phyloP scores from a whole-genome alignment of 2,888 invertebrate genomes.

The Clepsis dumicolana region DNA sequence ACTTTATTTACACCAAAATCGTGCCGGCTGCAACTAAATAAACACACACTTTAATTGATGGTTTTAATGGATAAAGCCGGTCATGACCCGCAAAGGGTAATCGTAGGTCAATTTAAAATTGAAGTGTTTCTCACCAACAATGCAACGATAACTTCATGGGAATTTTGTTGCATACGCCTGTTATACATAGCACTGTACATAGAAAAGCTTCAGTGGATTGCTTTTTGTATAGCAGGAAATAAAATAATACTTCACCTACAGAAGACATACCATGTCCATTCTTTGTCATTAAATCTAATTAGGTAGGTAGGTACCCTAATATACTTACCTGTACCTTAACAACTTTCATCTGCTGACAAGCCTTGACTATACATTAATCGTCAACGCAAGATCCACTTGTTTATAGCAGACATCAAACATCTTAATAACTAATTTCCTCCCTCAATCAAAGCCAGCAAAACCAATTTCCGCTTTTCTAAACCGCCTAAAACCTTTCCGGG shows the following conservation, averaged over 20 bases:
- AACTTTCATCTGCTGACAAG: not conserved
- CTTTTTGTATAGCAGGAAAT: not conserved
- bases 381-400: not conserved
- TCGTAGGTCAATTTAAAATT: not conserved
- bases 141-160: not conserved
- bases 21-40: not conserved
- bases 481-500: conserved; percentile 31
- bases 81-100: not conserved
- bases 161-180: not conserved
- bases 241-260: not conserved
- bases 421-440: conserved; percentile 26
- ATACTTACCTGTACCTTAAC: not conserved
- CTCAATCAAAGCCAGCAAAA: conserved; percentile 16
- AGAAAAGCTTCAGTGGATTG: no score
- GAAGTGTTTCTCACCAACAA: not conserved
- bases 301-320: no score
- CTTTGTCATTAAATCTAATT: not conserved
- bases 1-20: conserved; percentile 7
- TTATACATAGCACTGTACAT: no score
- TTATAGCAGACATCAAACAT: not conserved
- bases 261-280: not conserved
- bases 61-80: not conserved
- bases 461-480: conserved; percentile 40
- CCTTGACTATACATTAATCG: not conserved
- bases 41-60: not conserved